Evolutionary conservation across 2,797 vertebrate genomes (phyloP).

Genomic region (Macropus fuliginosus): DNA sequence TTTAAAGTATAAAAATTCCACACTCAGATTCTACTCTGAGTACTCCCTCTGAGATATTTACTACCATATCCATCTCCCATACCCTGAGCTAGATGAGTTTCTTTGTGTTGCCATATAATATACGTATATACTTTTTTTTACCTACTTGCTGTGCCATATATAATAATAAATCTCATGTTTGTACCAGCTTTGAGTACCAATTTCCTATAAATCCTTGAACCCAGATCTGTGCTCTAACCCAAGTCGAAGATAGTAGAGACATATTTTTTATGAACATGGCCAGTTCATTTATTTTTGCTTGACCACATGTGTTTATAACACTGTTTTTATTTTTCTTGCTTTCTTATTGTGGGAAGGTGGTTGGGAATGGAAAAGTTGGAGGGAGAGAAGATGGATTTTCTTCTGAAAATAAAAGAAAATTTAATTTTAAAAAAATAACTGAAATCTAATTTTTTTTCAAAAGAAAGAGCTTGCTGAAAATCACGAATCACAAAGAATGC

Average conservation of each 20-base stretch:
- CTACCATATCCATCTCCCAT: background rate
- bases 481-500: background rate
- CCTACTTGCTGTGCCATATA: background rate
- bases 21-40: background rate
- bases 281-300: background rate
- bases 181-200: background rate
- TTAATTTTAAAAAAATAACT: background rate
- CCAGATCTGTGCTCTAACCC: background rate
- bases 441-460: background rate
- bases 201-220: background rate
- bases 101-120: background rate
- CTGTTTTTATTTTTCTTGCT: background rate
- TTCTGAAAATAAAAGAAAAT: background rate
- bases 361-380: background rate
- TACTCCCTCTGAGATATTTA: background rate
- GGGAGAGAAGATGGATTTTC: background rate
- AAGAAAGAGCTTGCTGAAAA: slow-evolving; percentile 17
- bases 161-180: background rate
- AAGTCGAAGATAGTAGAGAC: background rate
- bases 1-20: background rate
- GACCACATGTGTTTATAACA: background rate
- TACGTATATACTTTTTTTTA: background rate
- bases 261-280: background rate
- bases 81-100: background rate
- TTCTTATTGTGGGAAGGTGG: background rate